Conservation (phyloP, 2,797 vertebrate species). For the Darevskia mixta region DNA sequence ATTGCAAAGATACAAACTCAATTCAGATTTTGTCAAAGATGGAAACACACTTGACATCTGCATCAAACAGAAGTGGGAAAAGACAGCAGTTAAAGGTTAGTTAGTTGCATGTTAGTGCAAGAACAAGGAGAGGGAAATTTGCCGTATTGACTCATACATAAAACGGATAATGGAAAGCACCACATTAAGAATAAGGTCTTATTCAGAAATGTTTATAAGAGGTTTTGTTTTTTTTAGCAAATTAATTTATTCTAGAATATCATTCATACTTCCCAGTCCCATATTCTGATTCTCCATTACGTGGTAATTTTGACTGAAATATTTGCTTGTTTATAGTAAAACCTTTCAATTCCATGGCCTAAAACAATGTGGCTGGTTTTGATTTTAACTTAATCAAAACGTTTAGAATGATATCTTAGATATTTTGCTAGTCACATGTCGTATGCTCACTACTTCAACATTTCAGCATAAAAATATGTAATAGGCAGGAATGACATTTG, state of each 20-base stretch:
- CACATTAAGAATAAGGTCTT: background rate
- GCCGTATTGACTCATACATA: background rate
- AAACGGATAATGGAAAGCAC: background rate
- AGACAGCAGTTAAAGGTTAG: slow-evolving; percentile 53
- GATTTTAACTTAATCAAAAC: background rate
- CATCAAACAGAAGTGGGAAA: slow-evolving; percentile 49
- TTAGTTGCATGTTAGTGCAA: background rate
- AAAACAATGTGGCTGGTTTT: background rate
- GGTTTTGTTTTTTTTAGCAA: background rate
- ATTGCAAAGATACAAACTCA: slow-evolving; percentile 21
- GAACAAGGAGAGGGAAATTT: background rate
- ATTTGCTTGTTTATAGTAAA: background rate
- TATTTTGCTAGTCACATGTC: background rate
- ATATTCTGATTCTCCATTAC: background rate
- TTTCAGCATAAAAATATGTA: slow-evolving; percentile 33
- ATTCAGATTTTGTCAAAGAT: background rate
- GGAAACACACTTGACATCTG: slow-evolving; percentile 22
- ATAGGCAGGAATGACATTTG: slow-evolving; percentile 14
- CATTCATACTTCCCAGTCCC: background rate
- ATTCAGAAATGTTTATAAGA: background rate
- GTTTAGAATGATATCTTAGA: slow-evolving; percentile 10
- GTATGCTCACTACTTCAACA: background rate
- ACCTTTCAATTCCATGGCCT: background rate
- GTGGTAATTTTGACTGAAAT: background rate
- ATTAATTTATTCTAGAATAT: background rate